phyloP scores from a whole-genome alignment of 2,797 vertebrate genomes.

The Masticophis lateralis region DNA sequence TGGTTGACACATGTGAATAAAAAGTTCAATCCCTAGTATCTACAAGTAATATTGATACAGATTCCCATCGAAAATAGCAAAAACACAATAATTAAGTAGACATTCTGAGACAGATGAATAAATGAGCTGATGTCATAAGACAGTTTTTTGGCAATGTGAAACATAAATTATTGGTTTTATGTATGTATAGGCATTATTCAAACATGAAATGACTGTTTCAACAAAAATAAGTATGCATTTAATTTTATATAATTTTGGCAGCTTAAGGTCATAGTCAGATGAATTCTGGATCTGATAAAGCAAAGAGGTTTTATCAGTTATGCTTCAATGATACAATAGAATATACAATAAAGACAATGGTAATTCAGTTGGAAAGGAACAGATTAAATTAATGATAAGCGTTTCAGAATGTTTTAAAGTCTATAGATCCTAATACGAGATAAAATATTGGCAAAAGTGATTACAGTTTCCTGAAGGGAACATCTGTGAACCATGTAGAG shows the following conservation, averaged over 20 bases:
- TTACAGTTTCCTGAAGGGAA: conserved; percentile 3
- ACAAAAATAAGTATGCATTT: not conserved
- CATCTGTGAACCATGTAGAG: conserved; percentile 29
- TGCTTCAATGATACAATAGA: not conserved
- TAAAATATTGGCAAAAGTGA: not conserved
- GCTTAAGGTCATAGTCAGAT: not conserved
- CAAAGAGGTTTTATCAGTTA: not conserved
- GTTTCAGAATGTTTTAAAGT: not conserved
- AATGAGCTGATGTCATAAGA: not conserved
- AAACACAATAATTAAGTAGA: not conserved
- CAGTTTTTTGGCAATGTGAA: not conserved
- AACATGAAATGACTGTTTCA: not conserved
- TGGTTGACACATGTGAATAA: not conserved
- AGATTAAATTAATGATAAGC: not conserved
- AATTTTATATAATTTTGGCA: not conserved
- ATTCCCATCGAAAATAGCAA: not conserved
- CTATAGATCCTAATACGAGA: not conserved
- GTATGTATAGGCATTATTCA: not conserved
- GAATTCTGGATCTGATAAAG: not conserved
- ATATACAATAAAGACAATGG: not conserved
- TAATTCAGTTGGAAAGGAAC: not conserved
- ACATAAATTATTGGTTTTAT: not conserved
- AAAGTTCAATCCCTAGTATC: not conserved
- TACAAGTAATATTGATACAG: not conserved
- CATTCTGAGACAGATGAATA: not conserved